Conservation (phyloP, 2,113 vertebrate species). For the Perca fluviatilis region DNA sequence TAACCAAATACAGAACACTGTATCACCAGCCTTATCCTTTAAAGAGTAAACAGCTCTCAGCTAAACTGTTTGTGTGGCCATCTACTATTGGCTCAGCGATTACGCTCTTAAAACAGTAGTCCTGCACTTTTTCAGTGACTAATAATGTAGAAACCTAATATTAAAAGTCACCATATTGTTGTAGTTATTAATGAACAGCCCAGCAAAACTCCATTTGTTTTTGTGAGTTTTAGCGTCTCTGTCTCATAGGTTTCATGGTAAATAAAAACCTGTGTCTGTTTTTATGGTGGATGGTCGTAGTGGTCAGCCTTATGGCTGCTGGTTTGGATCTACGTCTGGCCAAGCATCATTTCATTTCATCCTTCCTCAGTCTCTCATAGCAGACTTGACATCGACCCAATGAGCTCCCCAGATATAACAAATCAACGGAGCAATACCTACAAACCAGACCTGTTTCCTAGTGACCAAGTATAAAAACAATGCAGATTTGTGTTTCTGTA, state of each 20-base stretch:
- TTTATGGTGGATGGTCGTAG: conserved; percentile 61
- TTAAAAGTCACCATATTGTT: neutral
- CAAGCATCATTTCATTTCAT: conserved; percentile 82
- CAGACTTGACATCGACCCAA: conserved; percentile 49
- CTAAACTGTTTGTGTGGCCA: neutral
- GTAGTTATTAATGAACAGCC: neutral
- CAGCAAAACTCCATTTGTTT: conserved; percentile 18
- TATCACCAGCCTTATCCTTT: neutral
- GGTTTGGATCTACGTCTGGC: conserved; percentile 53
- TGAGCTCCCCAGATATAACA: conserved; percentile 67
- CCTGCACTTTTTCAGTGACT: neutral
- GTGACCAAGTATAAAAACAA: conserved; percentile 43
- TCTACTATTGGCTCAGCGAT: neutral
- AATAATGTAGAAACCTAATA: neutral
- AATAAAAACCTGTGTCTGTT: conserved; percentile 75
- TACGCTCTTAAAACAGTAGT: neutral
- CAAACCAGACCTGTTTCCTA: conserved; percentile 49
- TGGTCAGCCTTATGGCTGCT: conserved; percentile 60
- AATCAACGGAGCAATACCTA: conserved; percentile 35
- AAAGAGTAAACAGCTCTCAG: neutral
- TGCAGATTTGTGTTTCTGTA: conserved; percentile 35
- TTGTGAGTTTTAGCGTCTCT: conserved; percentile 51
- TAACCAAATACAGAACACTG: neutral
- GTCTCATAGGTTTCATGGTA: conserved; percentile 73
- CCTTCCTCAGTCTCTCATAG: conserved; percentile 70